These are phyloP conservation scores for Hylaea fasciaria DNA, from an alignment of 2,888 invertebrate species.

Conservation along the genomic window DNA sequence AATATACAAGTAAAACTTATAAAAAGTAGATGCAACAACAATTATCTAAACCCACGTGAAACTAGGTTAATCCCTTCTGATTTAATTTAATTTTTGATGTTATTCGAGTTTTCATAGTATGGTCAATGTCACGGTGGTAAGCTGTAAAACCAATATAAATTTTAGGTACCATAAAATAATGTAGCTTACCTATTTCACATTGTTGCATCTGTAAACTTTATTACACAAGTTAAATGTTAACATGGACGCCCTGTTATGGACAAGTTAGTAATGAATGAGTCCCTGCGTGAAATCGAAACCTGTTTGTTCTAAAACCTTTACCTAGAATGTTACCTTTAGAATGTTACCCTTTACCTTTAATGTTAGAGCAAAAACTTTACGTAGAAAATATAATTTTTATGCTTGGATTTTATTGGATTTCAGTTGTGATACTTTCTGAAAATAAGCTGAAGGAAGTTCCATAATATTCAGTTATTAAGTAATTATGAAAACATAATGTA, in stretches of 20 bases:
- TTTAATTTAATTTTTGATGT: too few species aligned
- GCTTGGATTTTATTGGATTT: neutral
- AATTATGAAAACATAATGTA: too few species aligned
- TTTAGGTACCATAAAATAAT: conserved; percentile 38
- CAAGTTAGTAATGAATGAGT: neutral
- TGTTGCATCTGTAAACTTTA: conserved; percentile 26
- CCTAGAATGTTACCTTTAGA: too few species aligned
- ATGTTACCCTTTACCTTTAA: too few species aligned
- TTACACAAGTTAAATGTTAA: conserved; percentile 22
- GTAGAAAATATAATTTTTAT: neutral
- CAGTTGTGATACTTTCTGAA: neutral
- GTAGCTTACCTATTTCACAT: conserved; percentile 29
- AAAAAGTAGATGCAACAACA: too few species aligned
- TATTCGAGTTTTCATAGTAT: conserved; percentile 25
- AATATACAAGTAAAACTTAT: too few species aligned
- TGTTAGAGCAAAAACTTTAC: neutral
- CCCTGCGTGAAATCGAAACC: too few species aligned
- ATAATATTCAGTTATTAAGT: too few species aligned
- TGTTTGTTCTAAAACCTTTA: too few species aligned
- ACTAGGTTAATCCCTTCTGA: too few species aligned
- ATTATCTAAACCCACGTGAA: too few species aligned
- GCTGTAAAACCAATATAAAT: conserved; percentile 51
- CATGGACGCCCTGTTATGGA: conserved; percentile 3
- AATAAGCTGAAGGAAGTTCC: too few species aligned
- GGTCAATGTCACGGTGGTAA: conserved; percentile 20